phyloP scores from a whole-genome alignment of 2,888 invertebrate genomes.

The Alitta virens region DNA sequence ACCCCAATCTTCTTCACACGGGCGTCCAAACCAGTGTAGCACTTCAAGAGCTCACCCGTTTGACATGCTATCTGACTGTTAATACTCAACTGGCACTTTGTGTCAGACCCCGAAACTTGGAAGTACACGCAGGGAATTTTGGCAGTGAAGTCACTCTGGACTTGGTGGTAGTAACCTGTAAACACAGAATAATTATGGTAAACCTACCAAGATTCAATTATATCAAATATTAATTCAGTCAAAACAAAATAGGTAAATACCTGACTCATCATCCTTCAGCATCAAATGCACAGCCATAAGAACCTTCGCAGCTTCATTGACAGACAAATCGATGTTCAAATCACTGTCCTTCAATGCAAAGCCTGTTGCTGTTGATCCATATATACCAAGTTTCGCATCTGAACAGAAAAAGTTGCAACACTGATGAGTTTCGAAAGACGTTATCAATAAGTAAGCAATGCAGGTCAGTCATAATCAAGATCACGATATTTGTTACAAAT shows the following conservation, averaged over 20 bases:
- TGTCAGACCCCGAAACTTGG: constrained; percentile 35
- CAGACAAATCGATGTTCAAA: constrained; percentile 55
- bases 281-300: constrained; percentile 6
- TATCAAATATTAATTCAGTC: no score
- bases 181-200: background rate
- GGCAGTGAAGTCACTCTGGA: constrained; percentile 52
- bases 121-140: constrained; percentile 55
- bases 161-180: constrained; percentile 31
- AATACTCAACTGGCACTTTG: constrained; percentile 49
- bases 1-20: constrained; percentile 59
- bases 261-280: constrained; percentile 22
- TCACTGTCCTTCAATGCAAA: constrained; percentile 57
- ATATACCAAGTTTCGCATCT: constrained; percentile 46
- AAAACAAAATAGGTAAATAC: no score
- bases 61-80: constrained; percentile 56
- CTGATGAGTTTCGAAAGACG: no score
- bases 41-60: constrained; percentile 60
- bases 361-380: constrained; percentile 57
- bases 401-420: no score
- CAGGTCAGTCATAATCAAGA: no score
- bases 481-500: background rate
- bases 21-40: constrained; percentile 60
- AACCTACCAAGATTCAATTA: no score
- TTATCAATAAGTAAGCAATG: no score
- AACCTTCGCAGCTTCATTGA: constrained; percentile 1